Percentiles rank a stretch among this genome's conserved stretches.
Evolutionary conservation across 2,797 vertebrate species (phyloP).

Genomic region (Leptoclinus maculatus): DNA sequence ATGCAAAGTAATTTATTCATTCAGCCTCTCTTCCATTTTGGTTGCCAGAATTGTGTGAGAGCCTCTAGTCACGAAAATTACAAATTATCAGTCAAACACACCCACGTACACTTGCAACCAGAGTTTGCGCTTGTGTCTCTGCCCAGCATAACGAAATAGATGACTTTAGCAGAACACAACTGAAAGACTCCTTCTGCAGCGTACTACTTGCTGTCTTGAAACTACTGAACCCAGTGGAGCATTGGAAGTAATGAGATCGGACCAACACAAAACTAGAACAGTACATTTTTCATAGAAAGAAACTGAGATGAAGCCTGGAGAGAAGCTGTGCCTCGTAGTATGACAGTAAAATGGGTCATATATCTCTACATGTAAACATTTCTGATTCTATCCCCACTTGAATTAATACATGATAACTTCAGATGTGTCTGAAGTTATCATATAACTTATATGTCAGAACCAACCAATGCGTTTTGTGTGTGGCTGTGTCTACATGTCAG

Average conservation of each 20-base stretch:
- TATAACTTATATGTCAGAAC: background rate
- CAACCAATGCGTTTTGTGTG: conserved; percentile 36
- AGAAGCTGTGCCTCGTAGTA: background rate
- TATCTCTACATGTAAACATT: background rate
- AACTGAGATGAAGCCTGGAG: background rate
- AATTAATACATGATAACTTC: conserved; percentile 13
- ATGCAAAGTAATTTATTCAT: conserved; percentile 43
- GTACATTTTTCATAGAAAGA: background rate
- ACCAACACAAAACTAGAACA: conserved; percentile 3
- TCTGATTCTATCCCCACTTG: background rate
- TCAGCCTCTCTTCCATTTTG: conserved; percentile 16
- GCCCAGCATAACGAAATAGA: conserved; percentile 23
- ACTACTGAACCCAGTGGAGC: conserved; percentile 16
- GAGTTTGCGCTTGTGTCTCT: conserved; percentile 33
- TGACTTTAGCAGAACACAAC: conserved; percentile 24
- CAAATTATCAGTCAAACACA: conserved; percentile 40
- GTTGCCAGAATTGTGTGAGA: conserved; percentile 26
- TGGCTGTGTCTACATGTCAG: conserved; percentile 59
- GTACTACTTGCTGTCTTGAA: conserved; percentile 1
- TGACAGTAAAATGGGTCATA: background rate
- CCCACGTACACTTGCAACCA: conserved; percentile 23
- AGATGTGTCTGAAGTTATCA: background rate
- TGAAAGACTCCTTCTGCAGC: background rate
- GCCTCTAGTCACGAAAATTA: conserved; percentile 20
- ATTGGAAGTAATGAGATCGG: conserved; percentile 27